These are phyloP conservation scores for Portunus trituberculatus DNA, from an alignment of 1,140 invertebrate species.

Conservation along the genomic window DNA sequence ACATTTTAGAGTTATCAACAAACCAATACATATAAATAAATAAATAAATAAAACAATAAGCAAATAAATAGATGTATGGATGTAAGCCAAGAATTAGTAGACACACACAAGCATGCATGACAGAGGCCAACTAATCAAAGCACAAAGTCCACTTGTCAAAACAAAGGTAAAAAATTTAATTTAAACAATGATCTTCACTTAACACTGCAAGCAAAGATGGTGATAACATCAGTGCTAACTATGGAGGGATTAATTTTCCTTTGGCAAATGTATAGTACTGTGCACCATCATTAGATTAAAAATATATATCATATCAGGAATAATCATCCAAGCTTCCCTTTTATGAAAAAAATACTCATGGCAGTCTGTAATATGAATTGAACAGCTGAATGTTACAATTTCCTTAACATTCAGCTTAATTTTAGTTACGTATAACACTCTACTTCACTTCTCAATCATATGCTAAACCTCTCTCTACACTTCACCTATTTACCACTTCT, in stretches of 20 bases:
- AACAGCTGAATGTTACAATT: background rate
- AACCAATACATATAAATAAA: background rate
- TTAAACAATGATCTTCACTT: background rate
- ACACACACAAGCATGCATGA: background rate
- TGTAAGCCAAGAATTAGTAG: background rate
- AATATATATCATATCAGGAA: background rate
- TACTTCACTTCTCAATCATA: background rate
- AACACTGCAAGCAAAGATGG: background rate
- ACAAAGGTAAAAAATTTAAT: too few relatives aligned
- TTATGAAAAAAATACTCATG: background rate
- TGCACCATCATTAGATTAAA: background rate
- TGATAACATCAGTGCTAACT: background rate
- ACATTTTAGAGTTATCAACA: background rate
- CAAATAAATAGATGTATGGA: background rate
- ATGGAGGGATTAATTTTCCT: constrained; percentile 22
- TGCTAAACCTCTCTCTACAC: background rate
- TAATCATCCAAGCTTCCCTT: background rate
- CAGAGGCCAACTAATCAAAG: too few relatives aligned
- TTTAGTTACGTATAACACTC: background rate
- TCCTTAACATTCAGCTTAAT: background rate
- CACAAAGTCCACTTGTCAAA: too few relatives aligned
- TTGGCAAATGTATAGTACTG: background rate
- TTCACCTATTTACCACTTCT: background rate
- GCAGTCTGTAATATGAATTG: background rate
- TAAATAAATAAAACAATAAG: background rate